phyloP scores from a whole-genome alignment of 1,140 invertebrate species.

The Trachymyrmex septentrionalis region DNA sequence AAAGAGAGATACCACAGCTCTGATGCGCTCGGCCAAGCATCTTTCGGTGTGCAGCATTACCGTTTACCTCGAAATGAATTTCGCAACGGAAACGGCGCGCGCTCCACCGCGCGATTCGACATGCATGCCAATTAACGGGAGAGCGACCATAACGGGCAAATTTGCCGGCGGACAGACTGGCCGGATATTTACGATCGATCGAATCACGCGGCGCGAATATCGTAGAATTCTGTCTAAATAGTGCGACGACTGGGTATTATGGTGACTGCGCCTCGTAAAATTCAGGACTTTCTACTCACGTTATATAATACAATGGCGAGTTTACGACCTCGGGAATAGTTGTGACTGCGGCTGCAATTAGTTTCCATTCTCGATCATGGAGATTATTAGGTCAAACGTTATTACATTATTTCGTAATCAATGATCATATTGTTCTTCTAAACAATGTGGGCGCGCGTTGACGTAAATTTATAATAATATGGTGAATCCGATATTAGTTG shows the following conservation, averaged over 20 bases:
- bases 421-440: not conserved
- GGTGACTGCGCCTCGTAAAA: not conserved
- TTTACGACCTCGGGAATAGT: not conserved
- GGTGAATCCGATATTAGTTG: conserved; percentile 4
- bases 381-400: not conserved
- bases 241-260: not conserved
- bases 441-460: not conserved
- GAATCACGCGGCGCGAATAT: conserved; percentile 11
- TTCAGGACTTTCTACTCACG: not conserved
- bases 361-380: not conserved
- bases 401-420: not conserved
- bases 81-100: conserved; percentile 54
- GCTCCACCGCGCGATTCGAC: conserved; percentile 36
- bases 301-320: not conserved
- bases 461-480: not conserved
- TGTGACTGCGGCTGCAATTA: not conserved
- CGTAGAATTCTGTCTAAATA: conserved; percentile 42
- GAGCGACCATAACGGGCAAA: conserved; percentile 46
- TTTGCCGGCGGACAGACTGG: conserved; percentile 38
- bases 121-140: conserved; percentile 65
- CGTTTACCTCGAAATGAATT: conserved; percentile 73
- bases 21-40: conserved; percentile 35
- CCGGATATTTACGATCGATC: conserved; percentile 55
- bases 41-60: conserved; percentile 75
- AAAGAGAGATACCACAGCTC: conserved; percentile 9